Evolutionary conservation across 2,888 invertebrate genomes (phyloP).

Genomic region (Mimachlamys varia): DNA sequence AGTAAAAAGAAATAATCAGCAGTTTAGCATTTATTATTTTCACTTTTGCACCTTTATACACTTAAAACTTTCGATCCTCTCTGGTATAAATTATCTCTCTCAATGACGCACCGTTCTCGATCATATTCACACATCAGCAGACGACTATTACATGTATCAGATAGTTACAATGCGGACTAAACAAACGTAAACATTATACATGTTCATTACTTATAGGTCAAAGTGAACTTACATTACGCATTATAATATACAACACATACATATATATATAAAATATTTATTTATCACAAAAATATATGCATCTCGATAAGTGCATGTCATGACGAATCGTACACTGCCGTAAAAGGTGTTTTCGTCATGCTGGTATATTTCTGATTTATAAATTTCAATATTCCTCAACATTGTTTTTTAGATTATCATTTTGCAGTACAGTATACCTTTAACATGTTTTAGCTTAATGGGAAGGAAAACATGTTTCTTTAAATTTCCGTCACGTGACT

Average conservation of each 20-base stretch:
- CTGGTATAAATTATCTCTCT: not conserved
- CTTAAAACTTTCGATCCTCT: not conserved
- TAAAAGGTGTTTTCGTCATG: not conserved
- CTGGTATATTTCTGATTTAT: no score
- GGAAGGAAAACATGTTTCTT: no score
- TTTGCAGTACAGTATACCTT: no score
- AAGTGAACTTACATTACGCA: not conserved
- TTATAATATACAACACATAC: not conserved
- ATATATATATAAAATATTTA: constrained; percentile 25
- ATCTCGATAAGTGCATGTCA: not conserved
- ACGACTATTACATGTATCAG: not conserved
- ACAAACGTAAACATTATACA: not conserved
- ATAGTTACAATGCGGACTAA: not conserved
- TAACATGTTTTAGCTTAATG: no score
- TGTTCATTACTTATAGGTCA: not conserved
- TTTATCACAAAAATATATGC: constrained; percentile 27
- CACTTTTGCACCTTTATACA: not conserved
- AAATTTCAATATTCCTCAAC: no score
- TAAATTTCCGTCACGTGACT: no score
- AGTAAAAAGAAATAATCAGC: not conserved
- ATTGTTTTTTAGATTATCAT: no score
- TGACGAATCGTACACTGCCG: not conserved
- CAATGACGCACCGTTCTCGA: not conserved
- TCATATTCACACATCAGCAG: not conserved
- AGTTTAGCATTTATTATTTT: not conserved